Evolutionary conservation across 2,888 invertebrate species (phyloP).

Genomic region (Desoria tigrina): DNA sequence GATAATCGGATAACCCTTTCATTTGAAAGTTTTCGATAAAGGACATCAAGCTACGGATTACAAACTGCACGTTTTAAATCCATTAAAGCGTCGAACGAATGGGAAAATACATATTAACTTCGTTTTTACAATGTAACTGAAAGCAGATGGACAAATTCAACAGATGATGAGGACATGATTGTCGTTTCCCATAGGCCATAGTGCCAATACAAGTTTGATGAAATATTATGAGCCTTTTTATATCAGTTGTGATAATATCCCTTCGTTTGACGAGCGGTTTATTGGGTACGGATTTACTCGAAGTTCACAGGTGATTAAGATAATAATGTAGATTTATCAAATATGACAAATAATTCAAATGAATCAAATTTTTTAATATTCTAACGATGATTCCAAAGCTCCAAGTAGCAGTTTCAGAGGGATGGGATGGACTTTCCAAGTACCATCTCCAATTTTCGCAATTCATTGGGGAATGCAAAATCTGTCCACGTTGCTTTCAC

Average conservation of each 20-base stretch:
- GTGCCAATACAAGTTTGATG: conserved; percentile 24
- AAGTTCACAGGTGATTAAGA: conserved; percentile 38
- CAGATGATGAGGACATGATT: conserved; percentile 33
- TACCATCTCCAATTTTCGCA: conserved; percentile 26
- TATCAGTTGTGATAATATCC: conserved; percentile 44
- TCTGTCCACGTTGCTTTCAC: conserved; percentile 3
- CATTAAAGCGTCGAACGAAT: too few species aligned
- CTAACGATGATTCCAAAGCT: background rate
- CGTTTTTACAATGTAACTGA: too few species aligned
- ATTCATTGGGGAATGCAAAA: conserved; percentile 34
- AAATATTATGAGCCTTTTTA: conserved; percentile 81
- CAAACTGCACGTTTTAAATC: conserved; percentile 21
- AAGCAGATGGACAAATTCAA: conserved; percentile 37
- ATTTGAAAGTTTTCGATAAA: conserved; percentile 77
- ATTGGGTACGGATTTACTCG: conserved; percentile 36
- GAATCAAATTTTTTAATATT: background rate
- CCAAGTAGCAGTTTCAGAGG: conserved; percentile 18
- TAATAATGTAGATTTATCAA: too few species aligned
- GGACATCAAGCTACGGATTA: conserved; percentile 41
- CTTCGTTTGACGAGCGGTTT: conserved; percentile 31
- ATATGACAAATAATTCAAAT: too few species aligned
- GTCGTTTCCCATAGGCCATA: conserved; percentile 34
- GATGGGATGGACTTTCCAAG: conserved; percentile 35
- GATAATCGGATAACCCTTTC: conserved; percentile 83
- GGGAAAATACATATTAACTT: too few species aligned